phyloP scores from a whole-genome alignment of 1,140 invertebrate genomes.

The Heliothis virescens region DNA sequence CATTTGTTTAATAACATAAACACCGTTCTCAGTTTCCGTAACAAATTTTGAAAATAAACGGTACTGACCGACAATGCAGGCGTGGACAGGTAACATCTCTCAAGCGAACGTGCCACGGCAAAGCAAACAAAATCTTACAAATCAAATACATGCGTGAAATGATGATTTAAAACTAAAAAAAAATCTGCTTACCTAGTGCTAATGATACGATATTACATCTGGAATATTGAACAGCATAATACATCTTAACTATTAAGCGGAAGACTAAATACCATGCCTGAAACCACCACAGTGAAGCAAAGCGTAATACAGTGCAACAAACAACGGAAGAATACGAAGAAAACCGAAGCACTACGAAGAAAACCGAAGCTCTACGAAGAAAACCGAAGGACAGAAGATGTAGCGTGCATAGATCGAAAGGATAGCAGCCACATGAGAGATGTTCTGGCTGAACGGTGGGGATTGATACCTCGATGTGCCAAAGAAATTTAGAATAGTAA shows the following conservation, averaged over 20 bases:
- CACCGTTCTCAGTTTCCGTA: conserved; percentile 2
- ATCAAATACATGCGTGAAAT: conserved; percentile 67
- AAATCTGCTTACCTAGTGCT: conserved; percentile 39
- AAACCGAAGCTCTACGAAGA: conserved; percentile 54
- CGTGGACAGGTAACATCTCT: conserved; percentile 84
- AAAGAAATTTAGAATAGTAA: conserved; percentile 13
- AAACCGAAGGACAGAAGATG: conserved; percentile 63
- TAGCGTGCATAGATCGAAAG: conserved; percentile 73
- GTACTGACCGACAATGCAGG: conserved; percentile 71
- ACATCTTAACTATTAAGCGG: conserved; percentile 21
- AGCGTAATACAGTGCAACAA: conserved; percentile 52
- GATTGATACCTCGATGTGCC: conserved; percentile 8
- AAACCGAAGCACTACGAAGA: conserved; percentile 53
- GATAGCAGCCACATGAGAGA: conserved; percentile 84
- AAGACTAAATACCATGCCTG: conserved; percentile 30
- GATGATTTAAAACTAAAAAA: conserved; percentile 49
- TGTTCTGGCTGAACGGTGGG: conserved; percentile 68
- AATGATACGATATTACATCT: conserved; percentile 15
- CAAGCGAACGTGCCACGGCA: conserved; percentile 71
- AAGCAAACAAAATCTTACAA: conserved; percentile 53
- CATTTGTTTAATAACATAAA: neutral
- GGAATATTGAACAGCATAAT: conserved; percentile 4
- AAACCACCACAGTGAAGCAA: conserved; percentile 54
- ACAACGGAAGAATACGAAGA: conserved; percentile 46
- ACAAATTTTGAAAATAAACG: conserved; percentile 31